Conservation (phyloP, 2,797 vertebrate species). For the Scleropages formosus region DNA sequence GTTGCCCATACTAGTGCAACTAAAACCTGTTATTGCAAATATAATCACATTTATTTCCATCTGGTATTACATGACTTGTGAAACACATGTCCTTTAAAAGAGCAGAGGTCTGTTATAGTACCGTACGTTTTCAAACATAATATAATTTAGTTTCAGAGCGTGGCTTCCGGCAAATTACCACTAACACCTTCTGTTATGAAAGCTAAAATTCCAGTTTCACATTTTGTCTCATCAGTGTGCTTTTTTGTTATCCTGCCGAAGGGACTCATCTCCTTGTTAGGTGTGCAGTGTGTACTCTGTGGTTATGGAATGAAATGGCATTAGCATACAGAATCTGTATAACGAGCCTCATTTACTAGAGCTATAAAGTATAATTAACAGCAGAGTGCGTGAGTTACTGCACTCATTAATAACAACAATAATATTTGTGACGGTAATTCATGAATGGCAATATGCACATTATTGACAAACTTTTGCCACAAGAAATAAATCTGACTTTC, state of each 20-base stretch:
- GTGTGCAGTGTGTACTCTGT: neutral
- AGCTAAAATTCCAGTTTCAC: neutral
- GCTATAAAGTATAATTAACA: constrained; percentile 27
- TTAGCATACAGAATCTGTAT: constrained; percentile 22
- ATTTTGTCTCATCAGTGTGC: neutral
- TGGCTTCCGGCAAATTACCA: neutral
- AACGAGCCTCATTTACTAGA: constrained; percentile 18
- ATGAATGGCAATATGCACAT: neutral
- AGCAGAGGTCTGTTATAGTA: neutral
- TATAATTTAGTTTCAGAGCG: neutral
- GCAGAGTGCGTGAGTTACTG: constrained; percentile 18
- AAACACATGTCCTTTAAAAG: constrained; percentile 14
- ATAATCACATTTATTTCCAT: too few species aligned
- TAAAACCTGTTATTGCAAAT: too few species aligned
- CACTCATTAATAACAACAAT: constrained; percentile 10
- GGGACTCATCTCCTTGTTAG: neutral
- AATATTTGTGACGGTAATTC: neutral
- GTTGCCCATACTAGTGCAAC: too few species aligned
- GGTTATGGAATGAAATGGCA: neutral
- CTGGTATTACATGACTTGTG: constrained; percentile 25
- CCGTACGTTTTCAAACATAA: constrained; percentile 12
- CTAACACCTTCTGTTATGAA: constrained; percentile 12
- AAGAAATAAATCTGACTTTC: neutral
- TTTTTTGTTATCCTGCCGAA: neutral
- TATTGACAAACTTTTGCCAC: constrained; percentile 12